Percentiles rank a stretch among this genome's conserved stretches.
phyloP scores from a whole-genome alignment of 2,797 vertebrate genomes.

The Diplodus puntazzo region DNA sequence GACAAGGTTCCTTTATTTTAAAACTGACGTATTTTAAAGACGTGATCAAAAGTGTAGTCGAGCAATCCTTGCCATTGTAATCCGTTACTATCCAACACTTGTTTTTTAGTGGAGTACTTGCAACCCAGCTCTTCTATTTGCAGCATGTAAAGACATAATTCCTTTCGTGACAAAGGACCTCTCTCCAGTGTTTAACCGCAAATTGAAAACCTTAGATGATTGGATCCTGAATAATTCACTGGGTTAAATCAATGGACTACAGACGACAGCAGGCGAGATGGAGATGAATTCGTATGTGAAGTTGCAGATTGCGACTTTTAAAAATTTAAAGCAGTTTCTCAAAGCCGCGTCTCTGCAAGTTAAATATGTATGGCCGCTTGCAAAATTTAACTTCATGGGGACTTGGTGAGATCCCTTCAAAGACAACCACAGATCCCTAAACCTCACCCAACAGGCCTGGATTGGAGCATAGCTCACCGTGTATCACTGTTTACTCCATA shows the following conservation, averaged over 20 bases:
- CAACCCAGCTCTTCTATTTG: background rate
- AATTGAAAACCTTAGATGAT: conserved; percentile 36
- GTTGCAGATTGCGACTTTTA: conserved; percentile 45
- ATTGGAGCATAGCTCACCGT: conserved; percentile 12
- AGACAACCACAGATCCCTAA: conserved; percentile 14
- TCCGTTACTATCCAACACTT: too few species aligned
- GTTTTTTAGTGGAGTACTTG: too few species aligned
- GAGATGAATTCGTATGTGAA: conserved; percentile 35
- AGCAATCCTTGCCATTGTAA: too few species aligned
- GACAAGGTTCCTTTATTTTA: too few species aligned
- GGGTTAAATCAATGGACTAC: conserved; percentile 28
- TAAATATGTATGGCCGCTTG: conserved; percentile 61
- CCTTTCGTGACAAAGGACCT: conserved; percentile 19
- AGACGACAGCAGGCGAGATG: conserved; percentile 11
- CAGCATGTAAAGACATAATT: conserved; percentile 16
- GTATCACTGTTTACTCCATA: conserved; percentile 51
- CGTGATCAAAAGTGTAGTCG: too few species aligned
- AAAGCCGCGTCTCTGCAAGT: conserved; percentile 40
- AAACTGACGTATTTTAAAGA: too few species aligned
- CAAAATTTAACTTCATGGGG: conserved; percentile 45
- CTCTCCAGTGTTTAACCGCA: conserved; percentile 1
- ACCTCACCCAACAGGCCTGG: conserved; percentile 16
- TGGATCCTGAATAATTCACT: conserved; percentile 51
- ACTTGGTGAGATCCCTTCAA: conserved; percentile 26
- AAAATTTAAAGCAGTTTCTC: conserved; percentile 45